Conservation (phyloP, 2,888 invertebrate genomes). For the Drosophila nr. medialis region DNA sequence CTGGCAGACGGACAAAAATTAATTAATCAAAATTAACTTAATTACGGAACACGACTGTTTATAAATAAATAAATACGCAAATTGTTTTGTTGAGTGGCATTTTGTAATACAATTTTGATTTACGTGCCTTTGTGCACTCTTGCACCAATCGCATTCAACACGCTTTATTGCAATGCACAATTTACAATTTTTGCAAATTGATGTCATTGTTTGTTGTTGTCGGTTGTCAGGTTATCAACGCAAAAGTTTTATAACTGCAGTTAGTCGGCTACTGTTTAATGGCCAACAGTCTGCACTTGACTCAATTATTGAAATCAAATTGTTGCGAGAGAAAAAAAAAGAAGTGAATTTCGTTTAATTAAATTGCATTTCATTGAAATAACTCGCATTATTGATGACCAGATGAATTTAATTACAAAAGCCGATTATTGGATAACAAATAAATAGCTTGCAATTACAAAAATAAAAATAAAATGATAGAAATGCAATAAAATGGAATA, state of each 20-base stretch:
- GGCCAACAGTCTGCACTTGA: constrained; percentile 18
- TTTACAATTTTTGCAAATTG: constrained; percentile 21
- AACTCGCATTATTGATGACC: constrained; percentile 21
- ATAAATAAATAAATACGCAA: constrained; percentile 34
- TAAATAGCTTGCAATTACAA: neutral
- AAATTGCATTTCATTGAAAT: constrained; percentile 40
- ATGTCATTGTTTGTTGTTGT: constrained; percentile 24
- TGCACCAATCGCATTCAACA: constrained; percentile 3
- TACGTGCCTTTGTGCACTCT: constrained; percentile 10
- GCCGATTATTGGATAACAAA: neutral
- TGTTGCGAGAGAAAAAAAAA: neutral
- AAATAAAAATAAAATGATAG: neutral
- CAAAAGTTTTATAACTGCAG: constrained; percentile 24
- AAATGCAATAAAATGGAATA: neutral
- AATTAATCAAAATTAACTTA: constrained; percentile 27
- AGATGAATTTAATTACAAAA: constrained; percentile 18
- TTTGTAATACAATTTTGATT: constrained; percentile 30
- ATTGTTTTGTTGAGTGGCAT: constrained; percentile 27
- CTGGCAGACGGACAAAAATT: constrained; percentile 7
- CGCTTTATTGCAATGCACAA: constrained; percentile 13
- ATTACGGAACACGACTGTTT: neutral
- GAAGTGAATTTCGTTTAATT: constrained; percentile 26
- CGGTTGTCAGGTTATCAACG: constrained; percentile 1
- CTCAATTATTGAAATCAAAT: constrained; percentile 26
- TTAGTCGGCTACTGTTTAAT: constrained; percentile 16